Evolutionary conservation across 2,797 vertebrate genomes (phyloP).

Genomic region (Poeciliopsis presidionis): DNA sequence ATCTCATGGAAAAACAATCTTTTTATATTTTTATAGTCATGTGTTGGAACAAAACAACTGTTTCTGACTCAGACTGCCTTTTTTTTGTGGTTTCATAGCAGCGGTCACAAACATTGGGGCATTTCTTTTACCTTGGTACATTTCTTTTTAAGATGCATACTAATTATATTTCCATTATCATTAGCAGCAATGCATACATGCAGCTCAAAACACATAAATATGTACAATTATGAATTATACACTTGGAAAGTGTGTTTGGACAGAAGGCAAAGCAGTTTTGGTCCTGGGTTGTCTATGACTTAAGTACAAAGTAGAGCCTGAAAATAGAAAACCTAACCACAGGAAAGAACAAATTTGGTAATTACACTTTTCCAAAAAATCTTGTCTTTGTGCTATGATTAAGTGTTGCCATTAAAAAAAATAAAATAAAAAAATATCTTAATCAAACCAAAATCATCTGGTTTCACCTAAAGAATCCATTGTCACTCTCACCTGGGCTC

Average conservation of each 20-base stretch:
- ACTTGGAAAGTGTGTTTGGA: constrained; percentile 60
- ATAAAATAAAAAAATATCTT: too few species aligned
- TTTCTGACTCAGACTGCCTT: constrained; percentile 6
- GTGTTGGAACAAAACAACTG: constrained; percentile 5
- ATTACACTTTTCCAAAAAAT: neutral
- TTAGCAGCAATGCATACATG: constrained; percentile 80
- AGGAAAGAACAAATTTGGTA: neutral
- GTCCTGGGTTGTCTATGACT: constrained; percentile 25
- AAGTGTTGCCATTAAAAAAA: constrained; percentile 4
- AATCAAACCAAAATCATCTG: too few species aligned
- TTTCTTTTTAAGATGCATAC: constrained; percentile 77
- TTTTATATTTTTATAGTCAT: constrained; percentile 15
- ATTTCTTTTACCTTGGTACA: constrained; percentile 63
- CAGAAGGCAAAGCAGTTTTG: constrained; percentile 44
- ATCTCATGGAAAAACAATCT: constrained; percentile 18
- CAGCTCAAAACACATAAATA: constrained; percentile 78
- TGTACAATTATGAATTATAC: constrained; percentile 68
- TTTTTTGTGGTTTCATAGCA: constrained; percentile 41
- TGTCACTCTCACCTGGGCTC: neutral
- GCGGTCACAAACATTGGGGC: constrained; percentile 53
- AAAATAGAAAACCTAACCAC: constrained; percentile 3
- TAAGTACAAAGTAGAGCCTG: constrained; percentile 22
- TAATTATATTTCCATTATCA: constrained; percentile 71
- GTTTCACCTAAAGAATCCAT: neutral
- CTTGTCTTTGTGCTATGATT: constrained; percentile 5